Evolutionary conservation across 2,113 vertebrate genomes (phyloP), one percentile per base, ranked within the genome.

Genomic region (Gymnorhina tibicen): DNA sequence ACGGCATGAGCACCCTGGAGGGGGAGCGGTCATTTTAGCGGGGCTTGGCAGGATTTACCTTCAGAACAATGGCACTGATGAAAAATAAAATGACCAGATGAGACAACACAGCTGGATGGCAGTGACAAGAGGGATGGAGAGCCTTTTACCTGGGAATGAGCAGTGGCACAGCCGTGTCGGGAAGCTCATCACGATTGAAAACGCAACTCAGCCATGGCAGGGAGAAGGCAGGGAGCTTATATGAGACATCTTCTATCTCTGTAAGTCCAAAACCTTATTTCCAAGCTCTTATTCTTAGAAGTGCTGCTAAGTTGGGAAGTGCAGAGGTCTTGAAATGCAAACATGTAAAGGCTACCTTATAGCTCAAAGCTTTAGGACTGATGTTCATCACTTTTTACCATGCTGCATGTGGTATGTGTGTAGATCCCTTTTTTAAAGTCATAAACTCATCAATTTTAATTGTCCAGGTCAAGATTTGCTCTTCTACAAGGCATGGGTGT

Each of bases 131-230:
- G 24, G 44, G 33, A 15, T 32, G 37, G 74, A 68, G 70, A 62
- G 28, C 2, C 1, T 24, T 60, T 66, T 11, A 23, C 39, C 26
- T 3, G 42, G 80, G 59, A 47, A 50, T 3, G 21, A 62, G 44
- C 58, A 52, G 47, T 2, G 5, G 62, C 52, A 46, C 28, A 70
- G 46, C 37, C 0, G 0, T 15, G 16, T 10, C 0, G 0, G 52
- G 47, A 46, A 76, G 62, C 46, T 73, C 80, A n/a, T 33, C 20
- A 4, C 0, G 27, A 35, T 1, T 22, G 66, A 44, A 92, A 74
- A 30, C 37, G 16, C 22, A 64, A 7, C n/a, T 52, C 6, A 4
- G 30, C 39, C 1, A 0, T 14, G 35, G 17, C 35, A 93, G 39
- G 26, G 28, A 64, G 50, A 83, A 56, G 32, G 55, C 14, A 59